Percentiles rank a stretch among this genome's conserved stretches.
Evolutionary conservation across 2,888 invertebrate genomes (phyloP).

Genomic region (Dinocampus coccinellae): DNA sequence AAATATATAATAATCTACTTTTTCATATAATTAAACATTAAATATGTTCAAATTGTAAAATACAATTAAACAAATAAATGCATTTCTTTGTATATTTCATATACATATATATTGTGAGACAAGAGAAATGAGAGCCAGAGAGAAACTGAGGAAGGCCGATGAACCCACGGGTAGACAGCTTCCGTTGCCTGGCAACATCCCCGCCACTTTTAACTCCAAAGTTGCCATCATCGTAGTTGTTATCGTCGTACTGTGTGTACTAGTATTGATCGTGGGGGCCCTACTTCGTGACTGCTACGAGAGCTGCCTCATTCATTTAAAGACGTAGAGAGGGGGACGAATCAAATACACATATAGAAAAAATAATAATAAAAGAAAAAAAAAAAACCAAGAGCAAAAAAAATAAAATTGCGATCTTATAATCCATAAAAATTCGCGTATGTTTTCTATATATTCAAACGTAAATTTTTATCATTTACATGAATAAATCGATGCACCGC

Average conservation of each 20-base stretch:
- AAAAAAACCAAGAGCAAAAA: conserved; percentile 11
- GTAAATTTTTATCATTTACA: not conserved
- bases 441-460: not conserved
- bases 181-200: conserved; percentile 71
- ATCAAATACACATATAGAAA: no score
- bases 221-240: conserved; percentile 58
- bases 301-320: conserved; percentile 30
- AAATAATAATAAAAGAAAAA: not conserved
- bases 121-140: conserved; percentile 67
- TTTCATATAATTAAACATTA: not conserved
- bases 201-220: conserved; percentile 69
- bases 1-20: no score
- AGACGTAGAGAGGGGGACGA: not conserved
- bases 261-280: conserved; percentile 37
- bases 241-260: conserved; percentile 45
- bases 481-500: not conserved
- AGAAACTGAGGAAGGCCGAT: conserved; percentile 67
- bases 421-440: conserved; percentile 5
- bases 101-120: not conserved
- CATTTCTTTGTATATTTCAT: conserved; percentile 29
- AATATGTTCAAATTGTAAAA: conserved; percentile 1
- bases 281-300: conserved; percentile 27
- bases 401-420: conserved; percentile 1
- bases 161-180: conserved; percentile 71
- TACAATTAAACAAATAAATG: conserved; percentile 32